Base-by-base conservation (phyloP, 1,140 invertebrate genomes). In the Stenopsyche tienmushanensis region DNA sequence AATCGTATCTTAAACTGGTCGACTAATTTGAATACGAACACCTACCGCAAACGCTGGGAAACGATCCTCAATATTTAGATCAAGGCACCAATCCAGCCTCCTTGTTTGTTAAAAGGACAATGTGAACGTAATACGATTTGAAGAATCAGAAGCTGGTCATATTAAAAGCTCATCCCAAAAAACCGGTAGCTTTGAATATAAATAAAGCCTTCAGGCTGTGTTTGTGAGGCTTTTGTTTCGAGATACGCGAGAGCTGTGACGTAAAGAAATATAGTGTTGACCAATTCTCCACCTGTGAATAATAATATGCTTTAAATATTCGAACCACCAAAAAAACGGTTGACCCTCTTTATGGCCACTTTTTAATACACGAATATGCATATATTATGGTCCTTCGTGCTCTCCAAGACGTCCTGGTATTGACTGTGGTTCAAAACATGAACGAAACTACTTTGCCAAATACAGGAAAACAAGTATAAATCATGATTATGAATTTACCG, bases 131-230 rank as follows among this genome's bases (percentile, higher is more conserved):
- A 58, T 26, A 45, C 29, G 13, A 34, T 34, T 34, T 34, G 29
- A 34, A 13, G 29, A 34, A n/a, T n/a, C n/a, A n/a, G 29, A 34
- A 13, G 5, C 29, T 5, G 29, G 13, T 13, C 29, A 13, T 34
- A 34, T 34, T 34, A 62, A 44, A 63, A 57, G 49, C 45, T 53
- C 29, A 23, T 7, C 13, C 15, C 18, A 24, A 67, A 53, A 25
- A 44, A 67, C 58, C 65, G 52, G 65, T 67, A 67, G 65, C 65
- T 57, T 60, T 60, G 65, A 67, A 67, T 67, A 54, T 62, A 50
- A 67, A 67, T 62, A 55, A 49, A 45, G 41, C 58, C 65, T 52
- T 49, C 58, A 25, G 59, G 58, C 34, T 42, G 20, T 15, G 18
- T 9, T 15, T 9, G 23, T 23, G 21, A 5, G 50, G 20, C 50